Base-by-base conservation (phyloP, 2,797 vertebrate species). In the Gymnothorax reevesii region DNA sequence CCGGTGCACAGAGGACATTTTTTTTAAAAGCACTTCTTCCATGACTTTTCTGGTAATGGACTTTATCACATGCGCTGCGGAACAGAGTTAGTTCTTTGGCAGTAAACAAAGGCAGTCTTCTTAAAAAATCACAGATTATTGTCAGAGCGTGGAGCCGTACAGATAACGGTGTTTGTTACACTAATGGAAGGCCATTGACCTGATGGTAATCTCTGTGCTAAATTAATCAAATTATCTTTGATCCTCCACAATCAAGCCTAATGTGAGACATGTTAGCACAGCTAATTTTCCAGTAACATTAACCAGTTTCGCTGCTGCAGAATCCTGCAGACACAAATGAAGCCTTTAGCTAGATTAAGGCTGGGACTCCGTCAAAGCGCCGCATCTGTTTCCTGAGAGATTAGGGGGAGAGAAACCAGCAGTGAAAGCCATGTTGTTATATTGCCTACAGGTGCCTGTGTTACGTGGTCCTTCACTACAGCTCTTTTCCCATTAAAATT, bases 181-280 rank as follows among this genome's bases (percentile, higher is more conserved):
- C 73, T n/a, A 49, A 88, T 88, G 87, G 85, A 86, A 75, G 89
- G 79, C 73, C 66, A 82, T 75, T 86, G 82, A 88, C 75, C 17
- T 57, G 60, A 83, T 85, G 71, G 77, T 59, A 77, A 80, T 91
- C 73, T 85, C 89, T 88, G 73, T 88, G 79, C 83, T 88, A 87
- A 71, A 87, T 88, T 85, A 89, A 89, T 89, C 90, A 0, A 89
- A 87, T 92, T 87, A 92, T 85, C 87, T 79, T 59, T 59, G 80
- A 83, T 22, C 84, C 87, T 20, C 33, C 84, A 85, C 82, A n/a
- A 60, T 13, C 71, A 66, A 83, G 55, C 49, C 27, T 12, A 27
- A 84, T 83, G 62, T 13, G 33, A 8, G 66, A 22, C 9, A 60
- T 13, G 82, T 82, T n/a, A 17, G 49, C 52, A 62, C 66, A 17